These are phyloP conservation scores for Zaprionus camerounensis DNA, from an alignment of 1,140 invertebrate genomes.

Conservation along the genomic window DNA sequence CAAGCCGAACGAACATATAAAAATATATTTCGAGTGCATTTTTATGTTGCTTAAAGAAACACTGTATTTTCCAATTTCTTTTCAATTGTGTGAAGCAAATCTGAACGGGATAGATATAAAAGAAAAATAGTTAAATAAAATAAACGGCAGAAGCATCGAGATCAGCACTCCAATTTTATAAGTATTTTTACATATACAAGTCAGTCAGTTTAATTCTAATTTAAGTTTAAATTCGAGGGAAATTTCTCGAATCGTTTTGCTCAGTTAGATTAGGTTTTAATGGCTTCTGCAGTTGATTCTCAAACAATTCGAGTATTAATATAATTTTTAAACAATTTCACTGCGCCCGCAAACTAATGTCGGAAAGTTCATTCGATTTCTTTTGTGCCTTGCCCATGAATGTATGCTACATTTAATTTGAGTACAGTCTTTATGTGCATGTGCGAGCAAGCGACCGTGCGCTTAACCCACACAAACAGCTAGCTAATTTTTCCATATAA, in stretches of 20 bases:
- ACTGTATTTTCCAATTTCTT: background rate
- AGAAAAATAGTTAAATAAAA: background rate
- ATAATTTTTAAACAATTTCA: conserved; percentile 31
- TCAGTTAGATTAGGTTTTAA: background rate
- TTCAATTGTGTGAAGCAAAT: background rate
- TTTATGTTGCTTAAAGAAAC: background rate
- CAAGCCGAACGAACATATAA: background rate
- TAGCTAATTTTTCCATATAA: conserved; percentile 64
- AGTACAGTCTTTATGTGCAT: conserved; percentile 60
- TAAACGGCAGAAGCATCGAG: background rate
- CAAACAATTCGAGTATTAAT: background rate
- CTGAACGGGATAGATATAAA: background rate
- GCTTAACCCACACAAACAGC: conserved; percentile 58
- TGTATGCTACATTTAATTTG: conserved; percentile 73
- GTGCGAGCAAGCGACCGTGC: conserved; percentile 64
- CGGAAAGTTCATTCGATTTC: conserved; percentile 33
- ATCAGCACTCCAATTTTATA: background rate
- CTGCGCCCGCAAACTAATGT: conserved; percentile 35
- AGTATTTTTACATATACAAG: background rate
- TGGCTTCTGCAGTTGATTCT: background rate
- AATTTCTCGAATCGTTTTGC: background rate
- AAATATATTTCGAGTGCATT: background rate
- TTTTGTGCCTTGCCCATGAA: conserved; percentile 54
- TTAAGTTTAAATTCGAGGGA: background rate
- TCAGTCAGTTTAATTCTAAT: background rate